Evolutionary conservation across 2,113 vertebrate genomes (phyloP).

Genomic region (Carassius gibelio): DNA sequence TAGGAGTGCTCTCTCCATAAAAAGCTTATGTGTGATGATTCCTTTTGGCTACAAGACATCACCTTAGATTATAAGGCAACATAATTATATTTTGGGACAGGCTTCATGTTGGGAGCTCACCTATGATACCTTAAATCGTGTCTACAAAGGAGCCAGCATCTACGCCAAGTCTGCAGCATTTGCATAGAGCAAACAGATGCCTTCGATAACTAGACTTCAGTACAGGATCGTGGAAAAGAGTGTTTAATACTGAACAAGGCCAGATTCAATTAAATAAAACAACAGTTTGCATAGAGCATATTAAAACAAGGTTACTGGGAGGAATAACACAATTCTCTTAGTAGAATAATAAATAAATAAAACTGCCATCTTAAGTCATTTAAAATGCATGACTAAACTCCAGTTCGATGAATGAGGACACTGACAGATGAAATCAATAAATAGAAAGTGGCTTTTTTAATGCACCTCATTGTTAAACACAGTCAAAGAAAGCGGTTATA

Average conservation of each 20-base stretch:
- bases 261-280: background rate
- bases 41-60: background rate
- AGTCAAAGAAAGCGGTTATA: conserved; percentile 13
- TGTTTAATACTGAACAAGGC: background rate
- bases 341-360: background rate
- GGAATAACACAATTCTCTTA: background rate
- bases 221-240: background rate
- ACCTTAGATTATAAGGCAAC: background rate
- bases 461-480: background rate
- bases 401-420: background rate
- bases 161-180: background rate
- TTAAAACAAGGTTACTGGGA: background rate
- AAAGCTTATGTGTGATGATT: background rate
- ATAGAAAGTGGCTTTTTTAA: conserved; percentile 20
- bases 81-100: background rate
- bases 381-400: conserved; percentile 15
- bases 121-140: background rate
- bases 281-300: background rate
- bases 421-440: conserved; percentile 27
- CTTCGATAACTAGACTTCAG: background rate
- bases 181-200: background rate
- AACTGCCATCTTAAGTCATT: background rate
- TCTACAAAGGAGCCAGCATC: background rate
- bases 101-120: background rate
- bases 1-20: background rate